Evolutionary conservation across 2,113 vertebrate species (phyloP), one percentile per base, ranked within the genome.

Genomic region (Phyllostomus hastatus): DNA sequence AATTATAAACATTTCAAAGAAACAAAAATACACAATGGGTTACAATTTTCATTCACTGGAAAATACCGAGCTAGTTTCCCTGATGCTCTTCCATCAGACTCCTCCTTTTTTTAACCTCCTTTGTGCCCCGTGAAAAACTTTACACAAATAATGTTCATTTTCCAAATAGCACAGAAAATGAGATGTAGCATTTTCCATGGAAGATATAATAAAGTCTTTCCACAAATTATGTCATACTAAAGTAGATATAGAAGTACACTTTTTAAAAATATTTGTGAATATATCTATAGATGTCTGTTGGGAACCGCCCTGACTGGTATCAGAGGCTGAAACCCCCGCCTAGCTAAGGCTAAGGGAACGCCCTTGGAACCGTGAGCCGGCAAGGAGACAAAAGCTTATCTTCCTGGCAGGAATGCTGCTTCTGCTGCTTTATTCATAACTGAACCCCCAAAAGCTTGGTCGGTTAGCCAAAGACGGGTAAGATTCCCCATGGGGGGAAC

Each of bases 1-100:
- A 46, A 59, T 35, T 93, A 81, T 12, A 83, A 83, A 97, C 70
- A 48, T 93, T 46, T 81, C 26, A 89, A 96, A 84, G 41, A 19
- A 5, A 54, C 46, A 97, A 87, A 87, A 54, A 92, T 20, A 57
- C 31, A 50, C 48, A 52, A 79, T 61, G 46, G 14, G 46, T 19
- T 50, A 64, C 24, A 84, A 89, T 72, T 88, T 83, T 61, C 11
- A n/a, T 57, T 87, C 35, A 20, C 1, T 76, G 24, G n/a, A 46
- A 94, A 92, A 86, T 4, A 82, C 5, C 50, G 11, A 82, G 72
- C 4, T 41, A 59, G 69, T 89, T 95, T 94, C 9, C 46, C 54
- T 38, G 59, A 26, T 50, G 31, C 5, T 69, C 72, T 96, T 95
- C 50, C 11, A 31, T 64, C 14, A 48, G 14, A 35, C 12, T 64